phyloP scores from a whole-genome alignment of 2,888 invertebrate genomes.

The Nudaria mundana region DNA sequence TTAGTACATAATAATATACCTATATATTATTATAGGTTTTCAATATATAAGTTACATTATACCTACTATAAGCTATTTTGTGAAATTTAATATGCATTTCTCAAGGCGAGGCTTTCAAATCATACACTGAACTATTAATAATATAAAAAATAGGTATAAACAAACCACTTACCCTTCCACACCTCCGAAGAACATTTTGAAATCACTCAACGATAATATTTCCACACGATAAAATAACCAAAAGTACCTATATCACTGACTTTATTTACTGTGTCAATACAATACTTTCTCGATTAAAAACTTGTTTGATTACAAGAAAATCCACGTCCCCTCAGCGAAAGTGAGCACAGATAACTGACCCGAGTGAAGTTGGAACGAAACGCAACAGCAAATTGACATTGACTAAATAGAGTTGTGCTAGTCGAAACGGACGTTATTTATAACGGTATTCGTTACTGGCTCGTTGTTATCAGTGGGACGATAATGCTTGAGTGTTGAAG shows the following conservation, averaged over 20 bases:
- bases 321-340: slow-evolving; percentile 37
- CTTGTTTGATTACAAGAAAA: slow-evolving; percentile 4
- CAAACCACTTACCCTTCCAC: slow-evolving; percentile 65
- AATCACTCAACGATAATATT: slow-evolving; percentile 14
- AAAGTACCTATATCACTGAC: slow-evolving; percentile 23
- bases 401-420: too few relatives aligned
- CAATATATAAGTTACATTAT: too few relatives aligned
- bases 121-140: slow-evolving; percentile 68
- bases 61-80: too few relatives aligned
- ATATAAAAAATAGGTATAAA: slow-evolving; percentile 12
- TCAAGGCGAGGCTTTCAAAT: slow-evolving; percentile 71
- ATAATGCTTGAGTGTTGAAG: too few relatives aligned
- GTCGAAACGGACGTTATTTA: too few relatives aligned
- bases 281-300: slow-evolving; percentile 24
- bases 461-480: too few relatives aligned
- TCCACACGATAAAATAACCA: slow-evolving; percentile 12
- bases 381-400: not conserved
- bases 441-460: too few relatives aligned
- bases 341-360: slow-evolving; percentile 45
- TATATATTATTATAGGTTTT: too few relatives aligned
- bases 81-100: slow-evolving; percentile 48
- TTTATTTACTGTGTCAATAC: slow-evolving; percentile 25
- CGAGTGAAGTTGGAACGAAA: slow-evolving; percentile 25
- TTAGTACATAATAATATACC: too few relatives aligned
- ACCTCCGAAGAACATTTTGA: slow-evolving; percentile 62